Evolutionary conservation across 2,797 vertebrate species (phyloP).

Genomic region (Botia almorhae): DNA sequence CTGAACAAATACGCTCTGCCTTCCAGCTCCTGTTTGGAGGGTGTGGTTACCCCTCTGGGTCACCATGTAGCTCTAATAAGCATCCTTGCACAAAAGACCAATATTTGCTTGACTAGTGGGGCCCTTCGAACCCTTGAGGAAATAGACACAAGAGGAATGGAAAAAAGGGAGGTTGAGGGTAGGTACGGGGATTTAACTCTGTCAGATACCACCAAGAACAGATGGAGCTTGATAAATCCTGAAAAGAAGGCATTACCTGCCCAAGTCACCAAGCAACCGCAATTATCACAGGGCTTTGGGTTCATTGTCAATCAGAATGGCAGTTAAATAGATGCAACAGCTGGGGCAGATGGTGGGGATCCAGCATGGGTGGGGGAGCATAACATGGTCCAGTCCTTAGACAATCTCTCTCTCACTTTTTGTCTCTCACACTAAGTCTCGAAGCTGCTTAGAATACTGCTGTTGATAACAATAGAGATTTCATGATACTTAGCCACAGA

Average conservation of each 20-base stretch:
- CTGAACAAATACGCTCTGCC: conserved; percentile 76
- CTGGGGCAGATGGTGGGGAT: conserved; percentile 94
- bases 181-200: conserved; percentile 72
- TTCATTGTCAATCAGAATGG: conserved; percentile 95
- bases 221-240: conserved; percentile 90
- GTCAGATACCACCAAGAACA: conserved; percentile 76
- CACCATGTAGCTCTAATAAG: conserved; percentile 76
- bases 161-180: conserved; percentile 25
- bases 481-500: conserved; percentile 55
- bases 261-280: conserved; percentile 81
- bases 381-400: conserved; percentile 85
- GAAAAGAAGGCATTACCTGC: conserved; percentile 90
- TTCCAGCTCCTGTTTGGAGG: conserved; percentile 67
- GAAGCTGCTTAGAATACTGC: conserved; percentile 62
- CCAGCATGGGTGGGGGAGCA: conserved; percentile 86
- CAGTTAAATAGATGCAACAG: conserved; percentile 87
- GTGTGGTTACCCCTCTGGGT: conserved; percentile 75
- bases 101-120: conserved; percentile 81
- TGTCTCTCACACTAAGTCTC: conserved; percentile 64
- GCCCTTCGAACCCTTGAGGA: conserved; percentile 59
- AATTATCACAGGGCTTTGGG: conserved; percentile 88
- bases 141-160: conserved; percentile 54
- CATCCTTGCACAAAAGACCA: conserved; percentile 71
- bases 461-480: conserved; percentile 47
- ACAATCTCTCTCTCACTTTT: conserved; percentile 59